Conservation (phyloP, 2,113 vertebrate species). For the human (Homo sapiens) region GRCh38 chr5:107661001-107661500, state of each 20-base stretch:
- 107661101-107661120: slow-evolving; percentile 41
- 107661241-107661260: slow-evolving; percentile 69
- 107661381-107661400: slow-evolving; percentile 64
- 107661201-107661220: slow-evolving; percentile 58
- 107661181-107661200: slow-evolving; percentile 39
- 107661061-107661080: slow-evolving; percentile 57
- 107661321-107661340: slow-evolving; percentile 69
- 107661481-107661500: slow-evolving; percentile 82
- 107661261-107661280: slow-evolving; percentile 55
- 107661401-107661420: slow-evolving; percentile 71
- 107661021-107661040: slow-evolving; percentile 28
- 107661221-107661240: slow-evolving; percentile 53
- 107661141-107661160: slow-evolving; percentile 35
- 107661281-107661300: slow-evolving; percentile 58
- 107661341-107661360: slow-evolving; percentile 65
- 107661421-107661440: slow-evolving; percentile 70
- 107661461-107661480: slow-evolving; percentile 74
- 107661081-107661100: slow-evolving; percentile 68
- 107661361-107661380: slow-evolving; percentile 74
- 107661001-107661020: slow-evolving; percentile 72
- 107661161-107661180: slow-evolving; percentile 66
- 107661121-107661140: neutral
- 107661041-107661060: slow-evolving; percentile 66
- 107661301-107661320: slow-evolving; percentile 67
- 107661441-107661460: slow-evolving; percentile 81